These are phyloP conservation scores for Gambusia yucatana DNA, from an alignment of 2,797 vertebrate species.

Conservation along the genomic window DNA sequence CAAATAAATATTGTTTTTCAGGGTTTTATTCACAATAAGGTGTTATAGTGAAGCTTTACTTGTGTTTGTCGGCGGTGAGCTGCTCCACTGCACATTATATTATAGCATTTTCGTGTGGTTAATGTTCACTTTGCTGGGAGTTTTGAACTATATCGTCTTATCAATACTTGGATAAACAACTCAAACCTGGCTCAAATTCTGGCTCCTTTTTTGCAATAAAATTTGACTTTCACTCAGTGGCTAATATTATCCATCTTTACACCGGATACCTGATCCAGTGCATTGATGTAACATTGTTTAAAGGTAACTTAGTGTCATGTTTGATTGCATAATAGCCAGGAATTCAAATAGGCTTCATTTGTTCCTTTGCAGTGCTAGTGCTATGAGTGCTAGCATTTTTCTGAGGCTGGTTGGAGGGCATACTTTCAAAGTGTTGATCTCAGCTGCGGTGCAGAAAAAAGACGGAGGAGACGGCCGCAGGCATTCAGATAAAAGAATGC, in stretches of 20 bases:
- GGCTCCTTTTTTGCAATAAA: neutral
- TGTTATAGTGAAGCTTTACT: constrained; percentile 14
- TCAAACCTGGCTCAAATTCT: constrained; percentile 40
- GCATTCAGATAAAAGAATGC: constrained; percentile 74
- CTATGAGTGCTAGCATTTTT: constrained; percentile 61
- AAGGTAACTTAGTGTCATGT: constrained; percentile 61
- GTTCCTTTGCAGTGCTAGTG: constrained; percentile 63
- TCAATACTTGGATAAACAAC: constrained; percentile 32
- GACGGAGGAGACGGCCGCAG: constrained; percentile 64
- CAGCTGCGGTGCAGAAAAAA: constrained; percentile 74
- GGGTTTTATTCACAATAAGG: neutral
- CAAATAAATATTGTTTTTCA: neutral
- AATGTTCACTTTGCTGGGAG: constrained; percentile 28
- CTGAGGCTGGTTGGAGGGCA: constrained; percentile 75
- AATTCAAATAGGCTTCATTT: constrained; percentile 77
- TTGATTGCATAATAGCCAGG: constrained; percentile 76
- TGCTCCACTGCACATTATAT: constrained; percentile 33
- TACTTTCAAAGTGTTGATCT: constrained; percentile 77
- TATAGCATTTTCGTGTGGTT: constrained; percentile 23
- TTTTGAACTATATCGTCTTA: constrained; percentile 37
- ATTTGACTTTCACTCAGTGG: neutral
- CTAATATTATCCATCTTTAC: constrained; percentile 22
- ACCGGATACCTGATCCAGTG: constrained; percentile 58
- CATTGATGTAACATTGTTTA: constrained; percentile 70
- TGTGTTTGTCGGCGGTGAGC: constrained; percentile 34